These are phyloP conservation scores for Erythrocercus mccallii DNA, from an alignment of 2,113 vertebrate species.

Conservation along the genomic window DNA sequence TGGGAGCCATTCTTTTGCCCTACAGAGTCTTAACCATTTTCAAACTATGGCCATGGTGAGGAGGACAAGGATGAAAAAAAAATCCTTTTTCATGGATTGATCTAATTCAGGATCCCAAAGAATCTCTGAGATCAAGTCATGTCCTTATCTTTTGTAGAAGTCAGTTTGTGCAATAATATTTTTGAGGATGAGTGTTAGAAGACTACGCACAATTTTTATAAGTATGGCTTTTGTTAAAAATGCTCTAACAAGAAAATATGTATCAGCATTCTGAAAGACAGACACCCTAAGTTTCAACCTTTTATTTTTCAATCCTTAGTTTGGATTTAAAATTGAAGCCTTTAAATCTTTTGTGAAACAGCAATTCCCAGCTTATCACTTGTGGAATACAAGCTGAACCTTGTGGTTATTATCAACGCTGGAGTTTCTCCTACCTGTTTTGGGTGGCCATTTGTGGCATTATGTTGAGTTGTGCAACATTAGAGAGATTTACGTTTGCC, in stretches of 20 bases:
- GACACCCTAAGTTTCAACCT: neutral
- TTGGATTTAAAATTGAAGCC: neutral
- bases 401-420: neutral
- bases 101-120: neutral
- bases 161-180: neutral
- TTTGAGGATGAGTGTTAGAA: neutral
- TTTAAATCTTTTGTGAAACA: neutral
- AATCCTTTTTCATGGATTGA: neutral
- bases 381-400: neutral
- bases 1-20: neutral
- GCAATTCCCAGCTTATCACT: neutral
- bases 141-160: neutral
- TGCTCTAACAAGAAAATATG: neutral
- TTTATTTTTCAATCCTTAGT: neutral
- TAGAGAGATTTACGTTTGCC: constrained; percentile 7
- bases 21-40: neutral
- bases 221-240: neutral
- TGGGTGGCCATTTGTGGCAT: neutral
- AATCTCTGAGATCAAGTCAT: neutral
- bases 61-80: neutral
- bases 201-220: neutral
- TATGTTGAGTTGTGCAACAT: neutral
- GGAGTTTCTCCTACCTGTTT: neutral
- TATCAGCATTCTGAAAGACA: neutral
- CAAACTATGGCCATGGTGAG: neutral